phyloP scores from a whole-genome alignment of 2,888 invertebrate genomes.

The Willowsia nigromaculata region DNA sequence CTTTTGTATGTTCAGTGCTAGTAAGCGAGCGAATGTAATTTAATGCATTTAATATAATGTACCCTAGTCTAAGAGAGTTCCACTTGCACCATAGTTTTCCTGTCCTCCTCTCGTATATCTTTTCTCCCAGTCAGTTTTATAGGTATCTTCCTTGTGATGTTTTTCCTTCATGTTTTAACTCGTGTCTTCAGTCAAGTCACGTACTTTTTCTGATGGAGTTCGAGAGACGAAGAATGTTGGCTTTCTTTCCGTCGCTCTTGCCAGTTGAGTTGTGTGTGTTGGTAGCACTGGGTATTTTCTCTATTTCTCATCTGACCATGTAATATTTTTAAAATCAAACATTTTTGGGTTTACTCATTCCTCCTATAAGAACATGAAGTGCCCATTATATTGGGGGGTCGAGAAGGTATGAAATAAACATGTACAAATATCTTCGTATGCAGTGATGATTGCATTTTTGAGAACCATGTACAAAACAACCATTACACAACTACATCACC shows the following conservation, averaged over 20 bases:
- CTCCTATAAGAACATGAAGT: not conserved
- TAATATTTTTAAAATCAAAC: constrained; percentile 40
- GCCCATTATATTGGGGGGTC: too few relatives aligned
- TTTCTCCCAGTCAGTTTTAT: not conserved
- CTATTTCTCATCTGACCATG: constrained; percentile 16
- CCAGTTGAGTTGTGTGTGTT: not conserved
- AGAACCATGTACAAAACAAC: constrained; percentile 17
- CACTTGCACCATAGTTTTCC: not conserved
- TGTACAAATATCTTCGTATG: not conserved
- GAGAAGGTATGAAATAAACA: not conserved
- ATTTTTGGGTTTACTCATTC: constrained; percentile 2
- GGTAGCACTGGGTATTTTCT: not conserved
- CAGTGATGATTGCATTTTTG: constrained; percentile 40
- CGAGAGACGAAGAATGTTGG: constrained; percentile 45
- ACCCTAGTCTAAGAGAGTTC: not conserved
- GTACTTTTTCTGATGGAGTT: constrained; percentile 59
- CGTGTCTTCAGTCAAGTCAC: constrained; percentile 60
- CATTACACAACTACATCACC: constrained; percentile 9
- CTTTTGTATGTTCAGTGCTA: not conserved
- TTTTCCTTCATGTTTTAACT: constrained; percentile 52
- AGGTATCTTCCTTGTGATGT: constrained; percentile 15
- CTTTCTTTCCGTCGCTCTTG: not conserved
- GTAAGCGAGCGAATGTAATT: constrained; percentile 1
- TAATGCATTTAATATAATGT: constrained; percentile 42
- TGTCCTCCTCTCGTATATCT: not conserved